Conservation (phyloP, 2,888 invertebrate species). For the Eupithecia exiguata region DNA sequence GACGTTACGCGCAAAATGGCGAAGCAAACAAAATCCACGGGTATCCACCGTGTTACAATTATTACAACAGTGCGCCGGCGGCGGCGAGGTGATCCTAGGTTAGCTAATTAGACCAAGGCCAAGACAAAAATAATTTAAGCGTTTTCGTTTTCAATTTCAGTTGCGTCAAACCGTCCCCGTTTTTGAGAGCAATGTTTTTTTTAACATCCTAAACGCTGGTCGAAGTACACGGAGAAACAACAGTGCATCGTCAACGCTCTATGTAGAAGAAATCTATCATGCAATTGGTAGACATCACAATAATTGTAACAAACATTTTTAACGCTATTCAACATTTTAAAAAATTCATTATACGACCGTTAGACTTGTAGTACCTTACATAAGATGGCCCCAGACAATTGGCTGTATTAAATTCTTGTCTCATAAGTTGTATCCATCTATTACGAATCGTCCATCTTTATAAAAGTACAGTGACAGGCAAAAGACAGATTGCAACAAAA, state of each 20-base stretch:
- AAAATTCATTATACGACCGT: conserved; percentile 33
- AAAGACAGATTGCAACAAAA: conserved; percentile 22
- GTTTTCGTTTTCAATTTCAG: neutral
- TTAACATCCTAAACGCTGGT: neutral
- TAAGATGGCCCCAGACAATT: conserved; percentile 35
- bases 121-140: neutral
- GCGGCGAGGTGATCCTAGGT: no score
- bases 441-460: neutral
- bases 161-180: conserved; percentile 9
- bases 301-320: conserved; percentile 43
- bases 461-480: neutral
- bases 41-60: no score
- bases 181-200: neutral
- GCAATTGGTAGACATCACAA: conserved; percentile 36
- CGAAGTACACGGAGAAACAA: conserved; percentile 21
- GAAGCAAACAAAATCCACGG: no score
- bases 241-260: conserved; percentile 20
- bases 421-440: neutral
- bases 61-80: no score
- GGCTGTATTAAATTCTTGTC: conserved; percentile 19
- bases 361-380: conserved; percentile 24
- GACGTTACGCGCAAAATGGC: no score
- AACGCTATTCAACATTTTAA: conserved; percentile 43
- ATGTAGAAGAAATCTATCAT: conserved; percentile 17
- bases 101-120: no score